These are phyloP conservation scores for Copsychus sechellarum DNA, from an alignment of 2,113 vertebrate species.

Conservation along the genomic window DNA sequence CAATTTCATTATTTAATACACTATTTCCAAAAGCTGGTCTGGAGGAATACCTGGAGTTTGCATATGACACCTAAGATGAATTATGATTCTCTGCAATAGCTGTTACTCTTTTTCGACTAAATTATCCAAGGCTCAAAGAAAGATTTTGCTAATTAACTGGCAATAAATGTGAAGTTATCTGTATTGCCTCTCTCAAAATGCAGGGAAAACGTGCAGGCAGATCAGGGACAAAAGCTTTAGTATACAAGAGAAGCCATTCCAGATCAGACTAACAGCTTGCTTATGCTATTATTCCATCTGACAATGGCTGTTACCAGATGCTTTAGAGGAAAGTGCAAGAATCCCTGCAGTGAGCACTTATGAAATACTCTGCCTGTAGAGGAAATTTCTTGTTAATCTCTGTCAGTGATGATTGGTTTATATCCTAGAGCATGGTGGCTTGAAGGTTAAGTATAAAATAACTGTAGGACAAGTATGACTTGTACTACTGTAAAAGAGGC, in stretches of 20 bases:
- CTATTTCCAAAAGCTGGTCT: not conserved
- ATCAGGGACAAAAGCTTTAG: constrained; percentile 1
- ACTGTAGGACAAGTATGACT: not conserved
- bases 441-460: constrained; percentile 41
- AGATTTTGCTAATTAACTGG: not conserved
- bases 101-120: not conserved
- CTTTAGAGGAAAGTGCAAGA: constrained; percentile 28
- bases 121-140: not conserved
- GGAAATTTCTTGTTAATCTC: constrained; percentile 56
- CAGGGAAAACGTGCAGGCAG: not conserved
- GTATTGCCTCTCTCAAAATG: not conserved
- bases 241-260: not conserved
- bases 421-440: constrained; percentile 1
- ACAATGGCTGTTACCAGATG: constrained; percentile 25
- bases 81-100: not conserved
- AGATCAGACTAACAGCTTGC: constrained; percentile 26
- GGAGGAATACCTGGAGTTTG: not conserved
- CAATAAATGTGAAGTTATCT: not conserved
- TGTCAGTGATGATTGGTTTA: constrained; percentile 49
- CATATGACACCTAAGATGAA: not conserved
- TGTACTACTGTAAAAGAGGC: not conserved
- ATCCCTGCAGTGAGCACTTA: constrained; percentile 44
- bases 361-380: not conserved
- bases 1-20: not conserved
- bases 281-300: constrained; percentile 6